phyloP scores from a whole-genome alignment of 2,797 vertebrate species.

The Clarias platycephalus region DNA sequence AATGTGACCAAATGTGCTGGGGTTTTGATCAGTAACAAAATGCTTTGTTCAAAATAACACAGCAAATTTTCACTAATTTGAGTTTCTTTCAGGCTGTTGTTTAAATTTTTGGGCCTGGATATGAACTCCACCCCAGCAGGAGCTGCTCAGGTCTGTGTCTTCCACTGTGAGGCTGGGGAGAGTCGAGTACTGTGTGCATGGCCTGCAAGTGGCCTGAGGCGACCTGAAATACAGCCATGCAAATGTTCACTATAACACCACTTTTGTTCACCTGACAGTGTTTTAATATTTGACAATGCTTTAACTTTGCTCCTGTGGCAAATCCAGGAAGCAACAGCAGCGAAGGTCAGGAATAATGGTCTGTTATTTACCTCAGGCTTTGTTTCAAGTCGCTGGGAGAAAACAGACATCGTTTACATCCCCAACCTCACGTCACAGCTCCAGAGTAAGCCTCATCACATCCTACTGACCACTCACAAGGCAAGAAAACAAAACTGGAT shows the following conservation, averaged over 20 bases:
- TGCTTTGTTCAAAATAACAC: no score
- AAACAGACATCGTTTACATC: no score
- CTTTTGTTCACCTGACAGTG: background rate
- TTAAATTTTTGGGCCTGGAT: background rate
- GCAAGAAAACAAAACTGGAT: no score
- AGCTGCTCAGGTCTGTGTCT: background rate
- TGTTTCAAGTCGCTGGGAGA: background rate
- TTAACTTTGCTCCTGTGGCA: background rate
- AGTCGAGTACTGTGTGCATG: background rate
- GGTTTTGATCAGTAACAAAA: no score
- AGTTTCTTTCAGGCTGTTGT: background rate
- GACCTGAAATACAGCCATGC: no score
- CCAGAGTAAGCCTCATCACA: background rate
- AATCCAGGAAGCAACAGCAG: background rate
- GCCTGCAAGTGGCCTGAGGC: background rate
- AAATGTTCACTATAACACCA: background rate
- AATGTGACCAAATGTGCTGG: no score
- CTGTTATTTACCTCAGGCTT: background rate
- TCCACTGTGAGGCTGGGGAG: no score
- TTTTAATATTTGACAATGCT: background rate
- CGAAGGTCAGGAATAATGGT: no score
- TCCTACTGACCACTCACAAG: background rate
- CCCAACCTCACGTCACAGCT: no score
- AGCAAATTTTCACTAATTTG: background rate
- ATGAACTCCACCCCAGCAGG: background rate